These are phyloP conservation scores for Gari tellinella DNA, from an alignment of 2,888 invertebrate genomes.

Conservation along the genomic window DNA sequence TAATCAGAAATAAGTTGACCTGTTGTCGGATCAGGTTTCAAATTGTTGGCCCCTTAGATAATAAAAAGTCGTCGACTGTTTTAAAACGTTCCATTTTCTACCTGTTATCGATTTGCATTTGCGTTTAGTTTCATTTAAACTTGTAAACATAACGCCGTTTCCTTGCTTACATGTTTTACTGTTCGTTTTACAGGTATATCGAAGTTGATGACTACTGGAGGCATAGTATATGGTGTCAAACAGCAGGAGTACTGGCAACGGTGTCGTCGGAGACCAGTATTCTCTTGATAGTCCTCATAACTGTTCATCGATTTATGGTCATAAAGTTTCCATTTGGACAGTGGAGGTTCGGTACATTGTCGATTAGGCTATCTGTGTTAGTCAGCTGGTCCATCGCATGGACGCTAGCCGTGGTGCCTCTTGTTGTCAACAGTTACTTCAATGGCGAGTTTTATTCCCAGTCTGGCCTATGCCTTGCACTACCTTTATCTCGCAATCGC, in stretches of 20 bases:
- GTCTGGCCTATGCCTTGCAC: constrained; percentile 79
- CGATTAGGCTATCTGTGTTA: constrained; percentile 58
- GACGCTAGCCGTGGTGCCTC: constrained; percentile 73
- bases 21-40: too few relatives aligned
- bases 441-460: constrained; percentile 76
- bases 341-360: constrained; percentile 51
- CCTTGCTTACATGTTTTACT: too few relatives aligned
- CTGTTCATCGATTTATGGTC: constrained; percentile 88
- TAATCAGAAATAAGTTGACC: too few relatives aligned
- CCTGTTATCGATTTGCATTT: too few relatives aligned
- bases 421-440: constrained; percentile 76
- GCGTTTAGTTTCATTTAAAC: too few relatives aligned
- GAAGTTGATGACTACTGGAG: constrained; percentile 51
- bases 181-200: constrained; percentile 1
- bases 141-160: too few relatives aligned
- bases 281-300: constrained; percentile 87
- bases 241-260: constrained; percentile 63
- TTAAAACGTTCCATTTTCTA: too few relatives aligned
- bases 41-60: too few relatives aligned
- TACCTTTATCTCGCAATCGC: constrained; percentile 78
- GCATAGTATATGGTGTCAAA: constrained; percentile 56
- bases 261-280: constrained; percentile 88
- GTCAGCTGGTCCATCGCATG: constrained; percentile 73
- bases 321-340: constrained; percentile 86
- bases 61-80: too few relatives aligned